phyloP scores from a whole-genome alignment of 2,113 vertebrate species.

The Rynchops niger region DNA sequence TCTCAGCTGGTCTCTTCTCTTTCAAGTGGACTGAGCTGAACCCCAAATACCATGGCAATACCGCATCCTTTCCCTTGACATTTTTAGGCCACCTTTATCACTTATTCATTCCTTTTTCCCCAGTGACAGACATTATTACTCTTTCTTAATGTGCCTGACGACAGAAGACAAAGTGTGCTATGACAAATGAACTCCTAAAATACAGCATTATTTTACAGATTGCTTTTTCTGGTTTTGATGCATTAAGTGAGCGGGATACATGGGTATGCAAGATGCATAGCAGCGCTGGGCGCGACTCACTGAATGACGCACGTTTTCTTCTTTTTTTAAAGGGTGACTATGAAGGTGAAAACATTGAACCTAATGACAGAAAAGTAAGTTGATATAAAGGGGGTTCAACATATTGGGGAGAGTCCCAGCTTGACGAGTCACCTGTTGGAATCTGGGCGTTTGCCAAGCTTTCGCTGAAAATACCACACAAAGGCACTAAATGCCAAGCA shows the following conservation, averaged over 20 bases:
- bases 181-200: conserved; percentile 62
- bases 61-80: conserved; percentile 44
- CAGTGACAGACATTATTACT: conserved; percentile 39
- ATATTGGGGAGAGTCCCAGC: neutral
- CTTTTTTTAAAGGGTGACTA: conserved; percentile 86
- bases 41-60: conserved; percentile 28
- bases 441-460: neutral
- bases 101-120: conserved; percentile 53
- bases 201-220: conserved; percentile 54
- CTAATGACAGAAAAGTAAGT: conserved; percentile 93
- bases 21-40: conserved; percentile 45
- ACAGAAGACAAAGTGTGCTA: conserved; percentile 55
- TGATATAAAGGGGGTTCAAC: neutral
- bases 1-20: neutral
- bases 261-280: neutral
- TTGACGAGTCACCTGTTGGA: neutral
- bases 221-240: conserved; percentile 61
- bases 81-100: conserved; percentile 69
- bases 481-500: neutral
- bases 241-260: conserved; percentile 39
- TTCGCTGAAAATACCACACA: neutral
- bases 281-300: neutral
- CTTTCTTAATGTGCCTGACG: conserved; percentile 26
- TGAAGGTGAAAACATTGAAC: conserved; percentile 75
- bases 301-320: neutral